Percentiles rank a stretch among this genome's conserved stretches.
phyloP scores from a whole-genome alignment of 2,113 vertebrate genomes.

The Romanogobio albipinnatus region DNA sequence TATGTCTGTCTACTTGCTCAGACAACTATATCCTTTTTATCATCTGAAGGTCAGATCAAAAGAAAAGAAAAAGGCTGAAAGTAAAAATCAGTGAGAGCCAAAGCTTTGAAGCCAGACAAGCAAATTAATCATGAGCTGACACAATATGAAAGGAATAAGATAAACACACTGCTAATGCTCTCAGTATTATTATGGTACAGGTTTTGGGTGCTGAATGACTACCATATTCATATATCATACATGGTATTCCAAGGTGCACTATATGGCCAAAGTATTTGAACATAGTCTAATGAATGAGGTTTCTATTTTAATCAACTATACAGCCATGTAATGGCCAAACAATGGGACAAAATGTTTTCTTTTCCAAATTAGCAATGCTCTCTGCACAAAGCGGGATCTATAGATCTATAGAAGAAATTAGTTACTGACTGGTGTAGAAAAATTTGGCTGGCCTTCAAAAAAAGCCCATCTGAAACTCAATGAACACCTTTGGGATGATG shows the following conservation, averaged over 20 bases:
- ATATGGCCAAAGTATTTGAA: background rate
- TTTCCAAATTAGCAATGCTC: background rate
- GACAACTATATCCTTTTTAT: background rate
- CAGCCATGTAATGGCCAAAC: background rate
- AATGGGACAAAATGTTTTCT: background rate
- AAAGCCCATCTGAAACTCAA: background rate
- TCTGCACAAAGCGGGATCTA: background rate
- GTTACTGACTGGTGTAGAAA: background rate
- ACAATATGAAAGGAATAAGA: slow-evolving; percentile 7
- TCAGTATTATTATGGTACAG: background rate
- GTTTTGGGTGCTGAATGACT: background rate
- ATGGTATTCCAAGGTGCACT: background rate
- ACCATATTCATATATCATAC: background rate
- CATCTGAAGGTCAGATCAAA: slow-evolving; percentile 11
- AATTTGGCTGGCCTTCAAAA: slow-evolving; percentile 1
- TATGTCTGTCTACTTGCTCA: background rate
- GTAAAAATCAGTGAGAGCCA: background rate
- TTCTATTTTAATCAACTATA: background rate
- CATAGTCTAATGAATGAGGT: background rate
- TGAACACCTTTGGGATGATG: background rate
- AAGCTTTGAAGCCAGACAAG: slow-evolving; percentile 10
- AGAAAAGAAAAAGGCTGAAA: background rate
- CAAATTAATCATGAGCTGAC: background rate
- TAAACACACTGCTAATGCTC: background rate
- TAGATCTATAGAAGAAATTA: background rate